phyloP scores from a whole-genome alignment of 2,888 invertebrate species.

The Euzophera pinguis region DNA sequence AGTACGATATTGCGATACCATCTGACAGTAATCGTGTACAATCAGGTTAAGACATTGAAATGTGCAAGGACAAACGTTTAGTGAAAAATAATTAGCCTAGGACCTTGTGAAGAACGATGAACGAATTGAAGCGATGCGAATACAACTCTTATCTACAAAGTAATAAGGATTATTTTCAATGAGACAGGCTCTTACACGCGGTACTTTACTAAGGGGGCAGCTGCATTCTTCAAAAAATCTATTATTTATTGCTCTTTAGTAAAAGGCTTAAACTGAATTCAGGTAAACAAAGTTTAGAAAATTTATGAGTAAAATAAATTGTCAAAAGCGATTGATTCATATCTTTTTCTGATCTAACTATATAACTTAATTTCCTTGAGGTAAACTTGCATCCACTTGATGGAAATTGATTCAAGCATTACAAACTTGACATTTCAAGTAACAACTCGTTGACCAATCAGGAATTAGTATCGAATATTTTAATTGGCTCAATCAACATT shows the following conservation, averaged over 20 bases:
- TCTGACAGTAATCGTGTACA: too few relatives aligned
- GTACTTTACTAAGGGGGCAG: not conserved
- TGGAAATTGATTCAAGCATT: too few relatives aligned
- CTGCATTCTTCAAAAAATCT: not conserved
- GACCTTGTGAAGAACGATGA: conserved; percentile 21
- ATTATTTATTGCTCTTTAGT: not conserved
- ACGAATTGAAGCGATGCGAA: conserved; percentile 18
- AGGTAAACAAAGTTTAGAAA: not conserved
- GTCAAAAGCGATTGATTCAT: not conserved
- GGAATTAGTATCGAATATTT: too few relatives aligned
- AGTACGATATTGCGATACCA: too few relatives aligned
- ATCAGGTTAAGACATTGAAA: conserved; percentile 13
- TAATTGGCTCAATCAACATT: too few relatives aligned
- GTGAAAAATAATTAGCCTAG: conserved; percentile 25
- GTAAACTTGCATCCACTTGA: too few relatives aligned
- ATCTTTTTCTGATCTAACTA: too few relatives aligned
- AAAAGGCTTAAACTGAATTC: not conserved
- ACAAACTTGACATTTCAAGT: too few relatives aligned
- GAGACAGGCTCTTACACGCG: conserved; percentile 7
- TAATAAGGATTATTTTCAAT: conserved; percentile 3
- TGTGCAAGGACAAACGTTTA: conserved; percentile 16
- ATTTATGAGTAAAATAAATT: not conserved
- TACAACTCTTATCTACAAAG: conserved; percentile 9
- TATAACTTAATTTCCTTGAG: too few relatives aligned
- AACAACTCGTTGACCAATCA: too few relatives aligned